Base-by-base conservation (phyloP, 2,113 vertebrate genomes). In the Clinocottus analis region DNA sequence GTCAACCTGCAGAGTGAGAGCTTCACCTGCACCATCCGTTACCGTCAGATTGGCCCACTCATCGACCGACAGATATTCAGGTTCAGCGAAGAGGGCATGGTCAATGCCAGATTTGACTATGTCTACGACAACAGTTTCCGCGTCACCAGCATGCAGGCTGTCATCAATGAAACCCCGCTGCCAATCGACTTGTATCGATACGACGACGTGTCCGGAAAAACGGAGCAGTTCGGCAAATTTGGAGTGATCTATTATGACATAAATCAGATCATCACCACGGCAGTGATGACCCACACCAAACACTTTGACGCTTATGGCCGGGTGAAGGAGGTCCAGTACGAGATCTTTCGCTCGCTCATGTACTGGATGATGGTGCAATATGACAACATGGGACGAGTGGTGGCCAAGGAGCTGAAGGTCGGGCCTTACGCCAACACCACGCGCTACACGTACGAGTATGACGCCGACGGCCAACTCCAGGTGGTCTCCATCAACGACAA, bases 281-380 rank as follows among this genome's bases (percentile, higher is more conserved):
- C 98, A 0, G 98, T 99, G 80, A 99, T 99, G 98, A 99, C 98
- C 14, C 98, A 99, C 93, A 99, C 98, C 5, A 99, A 99, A 78
- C 98, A 99, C 91, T 99, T 99, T 49, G 98, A 99, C 0, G 97
- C 97, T 0, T 99, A 99, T 0, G 98, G 98, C 2, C 94, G 98
- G 4, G 97, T 99, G 90, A 98, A 99, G 86, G 98, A 99, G 77
- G 97, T 99, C 9, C 98, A 99, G 65, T 99, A 99, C 0, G 98
- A 99, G 90, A 99, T 99, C 64, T 99, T 99, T 82, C 96, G 98
- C 76, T 99, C 98, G 0, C 97, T 99, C 55, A 98, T 99, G 97
- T 99, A 97, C 90, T 99, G 98, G 98, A 99, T 99, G 98, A 98
- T 98, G 8, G 96, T 99, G 76, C 97, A 98, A 79, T 99, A 99